Base-by-base conservation (phyloP, 2,797 vertebrate genomes). In the Sarcoramphus papa region DNA sequence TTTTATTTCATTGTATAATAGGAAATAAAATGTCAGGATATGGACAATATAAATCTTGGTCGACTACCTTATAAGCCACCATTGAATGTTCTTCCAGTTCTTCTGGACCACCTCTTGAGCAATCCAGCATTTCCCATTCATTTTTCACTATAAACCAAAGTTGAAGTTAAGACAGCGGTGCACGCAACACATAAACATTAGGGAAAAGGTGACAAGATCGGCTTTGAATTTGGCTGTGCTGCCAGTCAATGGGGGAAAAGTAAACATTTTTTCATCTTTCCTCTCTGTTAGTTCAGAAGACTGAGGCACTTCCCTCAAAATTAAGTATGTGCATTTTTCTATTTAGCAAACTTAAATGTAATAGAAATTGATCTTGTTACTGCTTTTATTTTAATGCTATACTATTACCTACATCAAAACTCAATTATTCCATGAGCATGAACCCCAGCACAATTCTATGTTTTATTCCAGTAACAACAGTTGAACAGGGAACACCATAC, bases 21-120 rank as follows among this genome's bases (percentile, higher is more conserved):
- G 45, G 40, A 90, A 77, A 79, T 53, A 81, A 80, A 80, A 41
- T 35, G 43, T 54, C 31, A 67, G 62, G 35, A 73, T 75, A 30
- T 6, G 7, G 40, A 60, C 40, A 92, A 24, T 22, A 60, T 50
- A 68, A 74, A 75, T 90, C 95, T 74, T 68, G 6, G 12, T 83
- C 28, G 83, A 18, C 6, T 93, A 99, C 99, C 98, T 99, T 88
- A 91, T 99, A 96, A 87, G 98, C 98, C 96, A 99, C 98, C 98
- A 99, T 98, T 73, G 98, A 98, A 93, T 99, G 98, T 85, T 98
- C 98, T 96, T 99, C 99, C 64, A 99, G 91, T 90, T 98, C 98
- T 80, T 99, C 99, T 68, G 99, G 99, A 68, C 98, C 98, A 48
- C 97, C 97, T 53, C 98, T 95, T 62, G 98, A 89, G 95, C 97